Conservation (phyloP, 2,888 invertebrate species). For the Parnassius smintheus region DNA sequence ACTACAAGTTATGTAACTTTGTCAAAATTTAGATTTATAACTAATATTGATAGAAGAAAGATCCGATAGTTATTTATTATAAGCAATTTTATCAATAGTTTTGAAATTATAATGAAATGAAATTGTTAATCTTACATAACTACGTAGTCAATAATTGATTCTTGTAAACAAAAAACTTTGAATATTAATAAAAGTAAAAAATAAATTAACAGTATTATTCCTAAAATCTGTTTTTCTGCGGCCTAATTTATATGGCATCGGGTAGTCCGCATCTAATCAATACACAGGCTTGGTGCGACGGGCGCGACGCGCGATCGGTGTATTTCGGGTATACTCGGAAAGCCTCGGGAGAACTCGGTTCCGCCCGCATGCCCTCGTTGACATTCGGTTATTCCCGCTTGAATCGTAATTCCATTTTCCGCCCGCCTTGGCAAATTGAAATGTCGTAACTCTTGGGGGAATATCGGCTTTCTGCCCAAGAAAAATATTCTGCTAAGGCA, state of each 20-base stretch:
- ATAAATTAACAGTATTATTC: slow-evolving; percentile 25
- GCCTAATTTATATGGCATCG: slow-evolving; percentile 81
- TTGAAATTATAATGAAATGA: no score
- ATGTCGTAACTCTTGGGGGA: slow-evolving; percentile 82
- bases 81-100: no score
- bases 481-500: slow-evolving; percentile 78
- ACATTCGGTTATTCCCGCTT: slow-evolving; percentile 70
- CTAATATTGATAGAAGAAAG: no score
- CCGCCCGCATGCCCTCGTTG: slow-evolving; percentile 51
- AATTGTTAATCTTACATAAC: no score
- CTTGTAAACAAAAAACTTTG: no score
- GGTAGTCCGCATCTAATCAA: slow-evolving; percentile 81
- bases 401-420: slow-evolving; percentile 82
- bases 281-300: slow-evolving; percentile 72
- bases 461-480: slow-evolving; percentile 81
- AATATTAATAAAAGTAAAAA: background rate
- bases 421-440: slow-evolving; percentile 83
- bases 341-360: slow-evolving; percentile 44
- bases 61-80: no score
- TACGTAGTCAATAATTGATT: no score
- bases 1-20: no score
- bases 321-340: slow-evolving; percentile 56
- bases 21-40: no score
- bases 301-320: slow-evolving; percentile 58
- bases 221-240: slow-evolving; percentile 70